Percentiles rank a stretch among this genome's conserved stretches.
Evolutionary conservation across 2,888 invertebrate species (phyloP).

Genomic region (Hololepta plana): DNA sequence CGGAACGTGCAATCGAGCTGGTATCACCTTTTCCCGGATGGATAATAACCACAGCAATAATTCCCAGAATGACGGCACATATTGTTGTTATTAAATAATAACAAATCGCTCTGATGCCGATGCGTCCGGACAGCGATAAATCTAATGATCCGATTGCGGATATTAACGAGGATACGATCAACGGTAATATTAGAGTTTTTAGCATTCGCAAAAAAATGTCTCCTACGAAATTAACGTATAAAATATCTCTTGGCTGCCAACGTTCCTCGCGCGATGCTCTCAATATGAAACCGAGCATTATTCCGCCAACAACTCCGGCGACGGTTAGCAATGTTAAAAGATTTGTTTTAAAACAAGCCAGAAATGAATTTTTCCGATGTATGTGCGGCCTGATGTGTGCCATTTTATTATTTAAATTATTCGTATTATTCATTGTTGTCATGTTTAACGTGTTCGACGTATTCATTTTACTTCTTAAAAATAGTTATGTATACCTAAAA

Average conservation of each 20-base stretch:
- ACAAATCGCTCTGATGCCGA: constrained; percentile 45
- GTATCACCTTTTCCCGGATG: constrained; percentile 33
- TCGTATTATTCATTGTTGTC: too few relatives aligned
- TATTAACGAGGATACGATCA: constrained; percentile 46
- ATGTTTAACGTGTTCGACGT: too few relatives aligned
- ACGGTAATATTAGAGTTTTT: constrained; percentile 53
- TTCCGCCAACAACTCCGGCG: constrained; percentile 34
- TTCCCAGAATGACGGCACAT: constrained; percentile 50
- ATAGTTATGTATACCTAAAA: too few relatives aligned
- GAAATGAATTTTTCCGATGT: constrained; percentile 16
- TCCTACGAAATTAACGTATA: constrained; percentile 51
- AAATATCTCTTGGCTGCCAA: constrained; percentile 39
- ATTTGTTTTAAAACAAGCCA: constrained; percentile 24
- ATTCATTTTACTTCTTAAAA: too few relatives aligned
- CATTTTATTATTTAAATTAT: too few relatives aligned
- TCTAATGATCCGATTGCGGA: constrained; percentile 55
- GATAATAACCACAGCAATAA: constrained; percentile 46
- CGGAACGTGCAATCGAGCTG: constrained; percentile 9
- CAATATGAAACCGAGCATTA: constrained; percentile 33
- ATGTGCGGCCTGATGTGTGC: too few relatives aligned
- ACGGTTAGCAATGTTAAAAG: constrained; percentile 37
- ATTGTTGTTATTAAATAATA: constrained; percentile 54
- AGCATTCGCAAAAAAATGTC: constrained; percentile 57
- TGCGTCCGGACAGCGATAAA: constrained; percentile 42
- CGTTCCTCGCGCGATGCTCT: constrained; percentile 20